These are phyloP conservation scores for Procambarus virginalis DNA, from an alignment of 1,140 invertebrate species.

Conservation along the genomic window DNA sequence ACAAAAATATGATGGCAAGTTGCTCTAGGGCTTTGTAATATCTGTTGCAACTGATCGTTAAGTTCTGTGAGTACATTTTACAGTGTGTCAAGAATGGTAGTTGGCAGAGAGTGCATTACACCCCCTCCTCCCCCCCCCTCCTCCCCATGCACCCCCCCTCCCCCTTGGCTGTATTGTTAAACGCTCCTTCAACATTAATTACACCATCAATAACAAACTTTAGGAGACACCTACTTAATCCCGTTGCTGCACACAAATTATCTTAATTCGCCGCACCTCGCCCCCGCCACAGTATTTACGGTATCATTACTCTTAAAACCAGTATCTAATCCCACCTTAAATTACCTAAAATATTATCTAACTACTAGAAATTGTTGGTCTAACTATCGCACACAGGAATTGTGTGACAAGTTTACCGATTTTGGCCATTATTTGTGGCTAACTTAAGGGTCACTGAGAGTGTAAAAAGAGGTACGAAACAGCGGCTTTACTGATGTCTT, in stretches of 20 bases:
- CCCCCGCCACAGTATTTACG: slow-evolving; percentile 28
- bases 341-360: slow-evolving; percentile 37
- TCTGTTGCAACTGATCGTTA: no score
- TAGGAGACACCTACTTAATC: background rate
- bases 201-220: background rate
- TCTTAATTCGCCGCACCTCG: slow-evolving; percentile 14
- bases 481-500: no score
- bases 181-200: background rate
- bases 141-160: background rate
- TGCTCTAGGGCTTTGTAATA: no score
- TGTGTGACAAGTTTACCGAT: slow-evolving; percentile 43
- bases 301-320: slow-evolving; percentile 24
- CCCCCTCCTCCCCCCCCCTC: background rate
- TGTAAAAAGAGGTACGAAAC: background rate
- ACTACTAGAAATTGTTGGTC: slow-evolving; percentile 29
- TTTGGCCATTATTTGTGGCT: slow-evolving; percentile 21
- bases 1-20: no score
- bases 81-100: no score
- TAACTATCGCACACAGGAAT: slow-evolving; percentile 8
- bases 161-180: background rate
- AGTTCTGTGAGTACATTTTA: no score
- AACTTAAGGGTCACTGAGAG: background rate
- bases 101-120: background rate
- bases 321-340: slow-evolving; percentile 47
- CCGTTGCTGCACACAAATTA: background rate